Base-by-base conservation (phyloP, 1,140 invertebrate genomes). In the Pteromalus puparum region DNA sequence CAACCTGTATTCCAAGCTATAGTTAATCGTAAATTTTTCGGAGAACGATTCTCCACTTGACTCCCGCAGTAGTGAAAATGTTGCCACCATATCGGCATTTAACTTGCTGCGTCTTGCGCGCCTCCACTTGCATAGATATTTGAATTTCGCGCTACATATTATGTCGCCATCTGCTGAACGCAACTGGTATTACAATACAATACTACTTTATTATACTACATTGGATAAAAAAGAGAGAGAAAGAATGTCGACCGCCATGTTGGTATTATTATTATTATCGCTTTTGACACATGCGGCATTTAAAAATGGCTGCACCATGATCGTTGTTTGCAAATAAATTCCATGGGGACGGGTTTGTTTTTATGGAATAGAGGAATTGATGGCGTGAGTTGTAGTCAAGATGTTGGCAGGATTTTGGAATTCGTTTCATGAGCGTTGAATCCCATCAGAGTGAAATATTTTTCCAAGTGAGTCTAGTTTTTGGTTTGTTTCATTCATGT, bases 251-350 rank as follows among this genome's bases (percentile, higher is more conserved):
- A n/a, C 53, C 67, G 26, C 67, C 24, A 28, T 70, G 15, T 70
- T 70, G 24, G 9, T 81, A 46, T 80, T 81, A 9, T 73, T 73
- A 21, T 73, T 53, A 73, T 81, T 73, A 61, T 72, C 30, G 24
- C 28, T 53, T 82, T 24, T 38, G 28, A 38, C 28, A 42, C 53
- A 75, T 83, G 86, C 76, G 83, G 81, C 46, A 65, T 87, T 83
- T 83, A 85, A 87, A 83, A 85, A 87, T 87, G 86, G 84, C 84
- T 48, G 80, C 46, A 28, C 78, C 34, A 21, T 72, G 61, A 67
- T 74, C 4, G 77, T 77, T 72, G 34, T 53, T 77, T 53, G 28
- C 46, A n/a, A 26, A 67, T 34, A 70, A 70, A 28, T 70, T 26
- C 24, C 67, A 70, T 30, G 67, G 28, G 24, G 26, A 30, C 21